Conservation (phyloP, 2,888 invertebrate species). For the Apotomis capreana region DNA sequence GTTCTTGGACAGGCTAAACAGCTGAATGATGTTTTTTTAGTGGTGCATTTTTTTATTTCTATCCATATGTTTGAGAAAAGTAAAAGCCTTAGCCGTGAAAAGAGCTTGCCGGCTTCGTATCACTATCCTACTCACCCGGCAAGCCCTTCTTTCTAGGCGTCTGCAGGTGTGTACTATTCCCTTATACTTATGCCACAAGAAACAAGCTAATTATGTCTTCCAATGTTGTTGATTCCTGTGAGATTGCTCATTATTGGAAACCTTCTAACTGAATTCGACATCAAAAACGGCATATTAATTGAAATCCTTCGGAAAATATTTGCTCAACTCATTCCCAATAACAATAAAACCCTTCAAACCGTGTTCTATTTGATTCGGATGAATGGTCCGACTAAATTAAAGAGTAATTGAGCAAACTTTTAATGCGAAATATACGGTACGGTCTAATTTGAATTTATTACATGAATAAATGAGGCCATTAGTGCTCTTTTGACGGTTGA, state of each 20-base stretch:
- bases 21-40: too few species aligned
- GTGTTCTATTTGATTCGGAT: slow-evolving; percentile 20
- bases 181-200: too few species aligned
- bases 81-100: too few species aligned
- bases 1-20: too few species aligned
- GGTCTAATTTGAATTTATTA: slow-evolving; percentile 31
- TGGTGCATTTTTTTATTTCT: too few species aligned
- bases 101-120: too few species aligned
- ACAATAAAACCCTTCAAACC: background rate
- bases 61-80: too few species aligned
- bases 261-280: background rate
- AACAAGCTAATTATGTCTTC: too few species aligned
- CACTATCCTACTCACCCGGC: too few species aligned
- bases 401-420: slow-evolving; percentile 34
- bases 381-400: slow-evolving; percentile 17
- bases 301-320: background rate
- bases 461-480: slow-evolving; percentile 27
- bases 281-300: background rate
- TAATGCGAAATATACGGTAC: slow-evolving; percentile 25
- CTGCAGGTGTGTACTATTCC: too few species aligned
- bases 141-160: too few species aligned
- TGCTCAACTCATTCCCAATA: background rate
- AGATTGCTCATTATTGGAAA: background rate
- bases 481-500: slow-evolving; percentile 29
- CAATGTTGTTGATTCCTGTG: too few species aligned